Evolutionary conservation across 2,888 invertebrate genomes (phyloP).

Genomic region (Trichacis sp.): DNA sequence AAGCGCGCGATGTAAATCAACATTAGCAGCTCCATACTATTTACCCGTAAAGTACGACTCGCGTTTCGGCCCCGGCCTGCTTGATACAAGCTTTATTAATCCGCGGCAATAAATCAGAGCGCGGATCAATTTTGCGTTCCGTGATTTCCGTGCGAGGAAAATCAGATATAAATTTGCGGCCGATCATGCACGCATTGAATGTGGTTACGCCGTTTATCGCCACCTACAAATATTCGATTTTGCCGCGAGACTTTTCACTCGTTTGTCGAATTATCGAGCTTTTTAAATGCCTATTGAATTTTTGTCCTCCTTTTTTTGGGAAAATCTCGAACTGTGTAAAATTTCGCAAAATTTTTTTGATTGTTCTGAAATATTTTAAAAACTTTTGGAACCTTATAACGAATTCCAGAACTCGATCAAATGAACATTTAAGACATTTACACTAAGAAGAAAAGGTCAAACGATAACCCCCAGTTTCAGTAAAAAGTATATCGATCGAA

Average conservation of each 20-base stretch:
- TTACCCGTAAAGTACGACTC: constrained; percentile 46
- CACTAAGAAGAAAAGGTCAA: too few relatives aligned
- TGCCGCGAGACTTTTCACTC: constrained; percentile 17
- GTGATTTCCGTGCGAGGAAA: constrained; percentile 56
- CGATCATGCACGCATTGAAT: constrained; percentile 47
- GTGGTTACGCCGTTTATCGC: constrained; percentile 41
- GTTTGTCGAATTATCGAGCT: background rate
- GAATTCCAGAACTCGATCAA: too few relatives aligned
- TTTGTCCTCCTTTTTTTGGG: too few relatives aligned
- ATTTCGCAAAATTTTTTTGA: too few relatives aligned
- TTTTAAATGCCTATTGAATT: too few relatives aligned
- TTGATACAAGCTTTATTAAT: constrained; percentile 61
- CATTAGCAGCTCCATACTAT: constrained; percentile 41
- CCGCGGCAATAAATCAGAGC: constrained; percentile 62
- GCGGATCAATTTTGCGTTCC: constrained; percentile 63
- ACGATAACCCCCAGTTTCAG: too few relatives aligned
- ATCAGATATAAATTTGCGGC: constrained; percentile 62
- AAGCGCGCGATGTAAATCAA: constrained; percentile 45
- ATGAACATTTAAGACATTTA: too few relatives aligned
- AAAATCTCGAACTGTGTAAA: too few relatives aligned
- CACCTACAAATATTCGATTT: constrained; percentile 22
- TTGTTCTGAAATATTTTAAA: too few relatives aligned
- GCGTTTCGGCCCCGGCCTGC: constrained; percentile 41
- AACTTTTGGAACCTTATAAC: too few relatives aligned
- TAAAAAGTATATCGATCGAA: too few relatives aligned